Evolutionary conservation across 2,888 invertebrate species (phyloP).

Genomic region (Chesias legatella): DNA sequence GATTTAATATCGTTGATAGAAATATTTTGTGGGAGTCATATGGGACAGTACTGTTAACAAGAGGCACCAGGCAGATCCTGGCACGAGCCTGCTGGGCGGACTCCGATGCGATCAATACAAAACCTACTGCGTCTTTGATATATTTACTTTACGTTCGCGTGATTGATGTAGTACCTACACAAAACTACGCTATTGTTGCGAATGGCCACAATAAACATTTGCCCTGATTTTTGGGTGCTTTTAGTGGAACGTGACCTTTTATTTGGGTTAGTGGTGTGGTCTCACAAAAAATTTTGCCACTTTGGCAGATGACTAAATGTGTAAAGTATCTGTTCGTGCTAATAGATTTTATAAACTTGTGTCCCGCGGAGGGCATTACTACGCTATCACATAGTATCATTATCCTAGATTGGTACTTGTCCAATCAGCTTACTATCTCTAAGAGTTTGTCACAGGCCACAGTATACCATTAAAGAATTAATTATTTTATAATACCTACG

Average conservation of each 20-base stretch:
- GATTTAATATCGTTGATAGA: slow-evolving; percentile 1
- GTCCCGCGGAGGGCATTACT: too few relatives aligned
- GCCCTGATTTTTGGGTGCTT: slow-evolving; percentile 27
- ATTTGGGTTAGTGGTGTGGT: slow-evolving; percentile 26
- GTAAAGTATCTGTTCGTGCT: too few relatives aligned
- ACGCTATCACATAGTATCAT: too few relatives aligned
- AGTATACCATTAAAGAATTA: too few relatives aligned
- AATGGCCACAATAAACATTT: slow-evolving; percentile 32
- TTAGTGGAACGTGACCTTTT: slow-evolving; percentile 28
- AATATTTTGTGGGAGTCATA: slow-evolving; percentile 19
- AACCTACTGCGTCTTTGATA: slow-evolving; percentile 40
- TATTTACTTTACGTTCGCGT: slow-evolving; percentile 50
- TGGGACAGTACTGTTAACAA: slow-evolving; percentile 41
- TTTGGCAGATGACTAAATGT: too few relatives aligned
- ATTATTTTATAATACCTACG: too few relatives aligned
- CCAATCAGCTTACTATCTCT: too few relatives aligned
- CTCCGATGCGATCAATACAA: slow-evolving; percentile 61
- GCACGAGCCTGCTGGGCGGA: slow-evolving; percentile 51
- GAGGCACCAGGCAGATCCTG: slow-evolving; percentile 52
- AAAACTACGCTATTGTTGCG: slow-evolving; percentile 47
- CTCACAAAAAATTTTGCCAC: too few relatives aligned
- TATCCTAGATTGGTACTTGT: too few relatives aligned
- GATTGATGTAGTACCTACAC: slow-evolving; percentile 66
- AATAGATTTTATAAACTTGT: too few relatives aligned
- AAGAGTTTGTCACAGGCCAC: too few relatives aligned